Percentiles rank a stretch among this genome's conserved stretches.
phyloP scores from a whole-genome alignment of 2,888 invertebrate species.

The Mactromeris polynyma region DNA sequence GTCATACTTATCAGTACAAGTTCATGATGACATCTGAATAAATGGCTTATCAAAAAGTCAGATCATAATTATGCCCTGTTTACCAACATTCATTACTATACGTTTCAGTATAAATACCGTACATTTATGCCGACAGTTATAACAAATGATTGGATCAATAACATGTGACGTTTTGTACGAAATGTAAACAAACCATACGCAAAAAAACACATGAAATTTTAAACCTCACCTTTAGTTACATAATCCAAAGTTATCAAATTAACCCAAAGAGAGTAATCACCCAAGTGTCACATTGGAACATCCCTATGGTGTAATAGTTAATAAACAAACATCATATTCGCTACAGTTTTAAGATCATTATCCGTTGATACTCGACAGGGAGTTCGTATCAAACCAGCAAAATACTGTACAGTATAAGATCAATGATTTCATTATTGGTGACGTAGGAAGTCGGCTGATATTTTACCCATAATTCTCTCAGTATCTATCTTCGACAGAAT shows the following conservation, averaged over 20 bases:
- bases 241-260: conserved; percentile 1
- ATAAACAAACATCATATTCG: neutral
- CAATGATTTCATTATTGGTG: conserved; percentile 26
- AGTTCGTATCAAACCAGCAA: neutral
- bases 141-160: too few species aligned
- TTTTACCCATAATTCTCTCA: conserved; percentile 13
- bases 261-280: neutral
- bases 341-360: neutral
- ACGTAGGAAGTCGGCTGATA: conserved; percentile 30
- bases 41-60: too few species aligned
- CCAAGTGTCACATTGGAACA: neutral
- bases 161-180: neutral
- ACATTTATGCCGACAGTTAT: too few species aligned
- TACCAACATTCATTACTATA: too few species aligned
- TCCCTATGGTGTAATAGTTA: neutral
- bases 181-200: conserved; percentile 4
- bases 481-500: conserved; percentile 7
- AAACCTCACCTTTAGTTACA: conserved; percentile 3
- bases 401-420: neutral
- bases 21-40: too few species aligned
- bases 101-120: too few species aligned
- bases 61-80: too few species aligned
- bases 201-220: neutral
- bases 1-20: too few species aligned
- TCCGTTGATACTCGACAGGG: neutral